These are phyloP conservation scores for Ctenopoma multispine DNA, from an alignment of 2,797 vertebrate genomes.

Conservation along the genomic window DNA sequence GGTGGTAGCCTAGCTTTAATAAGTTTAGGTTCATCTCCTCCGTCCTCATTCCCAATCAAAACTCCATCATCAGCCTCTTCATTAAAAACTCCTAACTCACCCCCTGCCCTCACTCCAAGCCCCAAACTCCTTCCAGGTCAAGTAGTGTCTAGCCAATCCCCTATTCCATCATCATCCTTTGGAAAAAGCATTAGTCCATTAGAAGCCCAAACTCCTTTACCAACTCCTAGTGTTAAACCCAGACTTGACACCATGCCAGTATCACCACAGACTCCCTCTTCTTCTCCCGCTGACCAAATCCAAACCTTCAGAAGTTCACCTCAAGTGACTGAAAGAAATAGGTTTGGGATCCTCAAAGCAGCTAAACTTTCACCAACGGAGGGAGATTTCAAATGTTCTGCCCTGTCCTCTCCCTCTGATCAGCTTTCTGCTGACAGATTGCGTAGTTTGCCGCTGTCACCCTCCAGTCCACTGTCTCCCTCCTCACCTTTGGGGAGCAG, in stretches of 20 bases:
- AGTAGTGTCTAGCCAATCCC: constrained; percentile 2
- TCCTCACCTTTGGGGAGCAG: constrained; percentile 44
- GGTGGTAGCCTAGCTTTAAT: constrained; percentile 44
- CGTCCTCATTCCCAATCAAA: constrained; percentile 34
- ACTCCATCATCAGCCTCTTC: constrained; percentile 45
- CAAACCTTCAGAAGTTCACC: constrained; percentile 1
- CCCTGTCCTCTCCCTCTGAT: constrained; percentile 20
- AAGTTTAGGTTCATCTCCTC: constrained; percentile 63
- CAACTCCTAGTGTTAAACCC: neutral
- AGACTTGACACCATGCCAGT: constrained; percentile 4
- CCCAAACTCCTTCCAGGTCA: constrained; percentile 29
- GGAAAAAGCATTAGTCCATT: constrained; percentile 28
- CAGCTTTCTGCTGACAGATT: constrained; percentile 38
- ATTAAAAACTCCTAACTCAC: constrained; percentile 58
- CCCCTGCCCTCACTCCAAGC: constrained; percentile 24
- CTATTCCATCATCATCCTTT: constrained; percentile 16
- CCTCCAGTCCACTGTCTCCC: constrained; percentile 24
- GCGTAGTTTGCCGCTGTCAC: constrained; percentile 27
- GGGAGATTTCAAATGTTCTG: neutral
- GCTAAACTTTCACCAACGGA: constrained; percentile 11
- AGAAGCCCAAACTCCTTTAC: neutral
- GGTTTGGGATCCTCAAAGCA: constrained; percentile 45
- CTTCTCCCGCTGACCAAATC: constrained; percentile 16
- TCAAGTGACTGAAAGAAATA: constrained; percentile 32
- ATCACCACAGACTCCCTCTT: constrained; percentile 6